These are phyloP conservation scores for Tetragnatha montana DNA, from an alignment of 2,888 invertebrate genomes.

Conservation along the genomic window DNA sequence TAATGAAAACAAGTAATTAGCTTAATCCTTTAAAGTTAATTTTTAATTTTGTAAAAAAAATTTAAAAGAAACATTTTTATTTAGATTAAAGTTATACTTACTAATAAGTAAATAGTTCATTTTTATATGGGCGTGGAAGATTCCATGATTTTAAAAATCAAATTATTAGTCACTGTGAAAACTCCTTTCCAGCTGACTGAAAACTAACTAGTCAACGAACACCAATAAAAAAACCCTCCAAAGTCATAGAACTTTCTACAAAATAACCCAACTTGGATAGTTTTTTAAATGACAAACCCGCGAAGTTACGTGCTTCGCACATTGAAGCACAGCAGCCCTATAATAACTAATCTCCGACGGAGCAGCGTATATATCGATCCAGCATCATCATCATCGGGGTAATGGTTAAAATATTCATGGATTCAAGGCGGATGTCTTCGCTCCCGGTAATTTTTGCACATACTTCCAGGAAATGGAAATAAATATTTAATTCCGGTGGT, in stretches of 20 bases:
- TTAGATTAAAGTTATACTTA: no score
- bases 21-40: no score
- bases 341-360: background rate
- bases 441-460: slow-evolving; percentile 37
- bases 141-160: no score
- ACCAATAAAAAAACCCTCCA: background rate
- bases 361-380: background rate
- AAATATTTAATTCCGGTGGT: slow-evolving; percentile 42
- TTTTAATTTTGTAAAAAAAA: no score
- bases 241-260: background rate
- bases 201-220: background rate
- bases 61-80: no score
- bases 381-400: no score
- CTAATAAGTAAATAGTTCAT: no score
- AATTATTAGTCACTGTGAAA: no score
- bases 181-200: no score
- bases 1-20: no score
- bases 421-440: slow-evolving; percentile 8
- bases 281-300: background rate
- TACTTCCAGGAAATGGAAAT: slow-evolving; percentile 39
- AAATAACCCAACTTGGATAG: background rate
- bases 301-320: background rate
- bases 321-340: background rate
- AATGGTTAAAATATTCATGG: slow-evolving; percentile 46
- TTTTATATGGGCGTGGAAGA: no score